These are phyloP conservation scores for Phainopepla nitens DNA, from an alignment of 2,113 vertebrate species.

Conservation along the genomic window DNA sequence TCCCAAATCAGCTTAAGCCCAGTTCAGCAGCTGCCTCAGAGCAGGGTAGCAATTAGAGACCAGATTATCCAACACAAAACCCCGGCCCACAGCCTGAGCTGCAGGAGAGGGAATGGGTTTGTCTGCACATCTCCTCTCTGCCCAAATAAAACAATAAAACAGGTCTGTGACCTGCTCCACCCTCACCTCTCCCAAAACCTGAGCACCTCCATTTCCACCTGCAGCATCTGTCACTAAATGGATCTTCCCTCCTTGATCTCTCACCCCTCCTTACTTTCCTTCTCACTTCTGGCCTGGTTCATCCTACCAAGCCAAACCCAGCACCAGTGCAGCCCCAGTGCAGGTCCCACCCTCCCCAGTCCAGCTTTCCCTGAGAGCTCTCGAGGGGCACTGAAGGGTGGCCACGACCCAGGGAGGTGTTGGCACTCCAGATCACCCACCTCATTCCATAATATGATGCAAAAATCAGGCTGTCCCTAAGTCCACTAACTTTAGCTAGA, in stretches of 20 bases:
- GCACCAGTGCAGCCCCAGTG: no score
- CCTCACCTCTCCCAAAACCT: background rate
- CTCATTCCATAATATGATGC: accelerated
- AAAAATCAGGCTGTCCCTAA: background rate
- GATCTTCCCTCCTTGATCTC: background rate
- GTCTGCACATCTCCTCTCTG: background rate
- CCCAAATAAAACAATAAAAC: background rate
- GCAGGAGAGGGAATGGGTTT: background rate
- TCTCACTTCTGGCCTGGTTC: background rate
- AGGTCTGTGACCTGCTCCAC: background rate
- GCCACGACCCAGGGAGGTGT: background rate
- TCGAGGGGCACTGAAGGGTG: accelerated
- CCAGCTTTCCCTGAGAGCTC: background rate
- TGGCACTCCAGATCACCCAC: background rate
- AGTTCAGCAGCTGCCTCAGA: constrained; percentile 40
- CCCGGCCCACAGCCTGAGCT: background rate
- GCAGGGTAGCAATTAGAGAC: constrained; percentile 40
- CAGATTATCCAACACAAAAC: background rate
- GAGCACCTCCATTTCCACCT: accelerated
- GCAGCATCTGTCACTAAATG: background rate
- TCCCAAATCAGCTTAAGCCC: constrained; percentile 42
- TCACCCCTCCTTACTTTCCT: background rate
- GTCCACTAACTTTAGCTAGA: background rate
- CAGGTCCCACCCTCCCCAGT: accelerated
- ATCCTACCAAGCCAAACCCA: background rate